Base-by-base conservation (phyloP, 2,888 invertebrate genomes). In the Tubulanus polymorphus region DNA sequence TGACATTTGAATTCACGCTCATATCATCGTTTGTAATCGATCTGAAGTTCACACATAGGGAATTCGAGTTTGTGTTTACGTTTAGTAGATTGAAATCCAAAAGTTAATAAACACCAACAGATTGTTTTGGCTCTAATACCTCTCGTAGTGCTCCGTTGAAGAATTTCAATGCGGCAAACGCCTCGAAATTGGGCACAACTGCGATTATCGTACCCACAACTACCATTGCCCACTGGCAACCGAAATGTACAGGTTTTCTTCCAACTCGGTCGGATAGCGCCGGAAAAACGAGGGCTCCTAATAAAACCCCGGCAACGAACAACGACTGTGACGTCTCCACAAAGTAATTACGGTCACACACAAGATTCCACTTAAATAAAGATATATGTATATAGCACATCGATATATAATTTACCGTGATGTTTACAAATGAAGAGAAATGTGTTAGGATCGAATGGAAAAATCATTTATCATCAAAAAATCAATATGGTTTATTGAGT, bases 241-340 rank as follows among this genome's bases (percentile, higher is more conserved):
- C 29, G 29, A 46, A 53, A 26, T 41, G 37, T 20, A 53, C 29
- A 5, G 48, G 37, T 47, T 54, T 54, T 28, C 54, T 2, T 3
- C 54, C 54, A 27, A 55, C 37, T 3, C 53, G 49, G 55, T 67
- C 67, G 2, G 64, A 61, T 20, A 68, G 51, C 23, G 55, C 30
- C 3, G 66, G 55, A 60, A 65, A 66, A 37, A 60, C 18, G 52
- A 68, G 57, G 35, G 67, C 66, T 2, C 67, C 68, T 2, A 66
- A 27, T 57, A 68, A 59, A 8, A 66, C 66, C 2, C 68, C 68
- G 27, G 60, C 48, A 35, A 66, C 63, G 47, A 65, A 63, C 5
- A 68, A 53, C 2, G 68, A 63, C 57, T 65, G 64, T 8, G 67
- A 55, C 29, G 56, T 51, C 51, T 68, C 63, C 29, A 55, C 54